A percentile compares a stretch with the other conserved stretches of the same genome.
Conservation (phyloP, 2,888 invertebrate species). For the Ennomos erosarius region DNA sequence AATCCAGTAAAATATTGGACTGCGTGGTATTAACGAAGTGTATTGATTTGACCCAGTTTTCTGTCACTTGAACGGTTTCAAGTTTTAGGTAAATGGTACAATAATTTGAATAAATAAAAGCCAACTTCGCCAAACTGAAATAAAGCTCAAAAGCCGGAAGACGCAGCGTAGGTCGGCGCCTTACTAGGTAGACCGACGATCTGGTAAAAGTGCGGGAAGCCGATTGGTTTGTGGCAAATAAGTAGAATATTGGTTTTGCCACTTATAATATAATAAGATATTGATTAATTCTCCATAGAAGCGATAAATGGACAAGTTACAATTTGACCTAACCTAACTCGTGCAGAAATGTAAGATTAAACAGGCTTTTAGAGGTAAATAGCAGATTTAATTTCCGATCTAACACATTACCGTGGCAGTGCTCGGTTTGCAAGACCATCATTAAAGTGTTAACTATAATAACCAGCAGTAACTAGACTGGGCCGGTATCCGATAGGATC, state of each 20-base stretch:
- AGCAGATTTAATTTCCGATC: conserved; percentile 19
- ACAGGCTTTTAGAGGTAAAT: background rate
- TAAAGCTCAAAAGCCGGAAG: background rate
- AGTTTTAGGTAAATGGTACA: conserved; percentile 15
- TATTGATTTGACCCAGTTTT: conserved; percentile 30
- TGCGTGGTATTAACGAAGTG: conserved; percentile 26
- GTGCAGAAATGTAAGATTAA: too few species aligned
- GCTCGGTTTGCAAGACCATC: conserved; percentile 24
- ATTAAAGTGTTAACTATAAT: conserved; percentile 54
- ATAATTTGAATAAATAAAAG: conserved; percentile 10
- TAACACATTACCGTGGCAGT: conserved; percentile 10
- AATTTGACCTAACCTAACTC: too few species aligned
- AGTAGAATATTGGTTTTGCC: too few species aligned
- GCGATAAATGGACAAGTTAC: too few species aligned
- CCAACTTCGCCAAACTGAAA: conserved; percentile 1
- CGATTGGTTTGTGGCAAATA: too few species aligned
- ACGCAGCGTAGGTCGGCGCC: too few species aligned
- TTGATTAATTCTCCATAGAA: too few species aligned
- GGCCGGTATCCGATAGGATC: conserved; percentile 59
- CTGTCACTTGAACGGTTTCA: conserved; percentile 15
- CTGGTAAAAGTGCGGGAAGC: too few species aligned
- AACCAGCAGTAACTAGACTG: conserved; percentile 53
- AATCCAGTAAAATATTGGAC: conserved; percentile 34
- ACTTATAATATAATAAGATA: too few species aligned
- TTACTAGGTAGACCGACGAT: too few species aligned